Conservation (phyloP, 2,888 invertebrate genomes). For the Fragum sueziense region DNA sequence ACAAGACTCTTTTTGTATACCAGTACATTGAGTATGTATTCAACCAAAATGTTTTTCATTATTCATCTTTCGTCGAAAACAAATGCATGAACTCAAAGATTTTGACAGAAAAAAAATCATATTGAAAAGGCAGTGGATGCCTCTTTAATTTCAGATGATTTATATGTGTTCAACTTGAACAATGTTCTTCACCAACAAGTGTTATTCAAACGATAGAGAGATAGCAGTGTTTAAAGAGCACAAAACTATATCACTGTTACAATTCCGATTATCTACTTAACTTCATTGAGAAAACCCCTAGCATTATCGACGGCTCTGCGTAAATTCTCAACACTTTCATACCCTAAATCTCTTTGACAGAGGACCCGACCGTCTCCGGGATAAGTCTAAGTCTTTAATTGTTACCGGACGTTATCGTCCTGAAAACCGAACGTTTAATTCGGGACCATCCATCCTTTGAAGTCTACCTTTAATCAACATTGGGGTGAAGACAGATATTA, state of each 20-base stretch:
- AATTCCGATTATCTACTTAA: conserved; percentile 21
- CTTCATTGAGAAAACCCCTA: background rate
- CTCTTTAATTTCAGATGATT: background rate
- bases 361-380: conserved; percentile 12
- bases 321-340: background rate
- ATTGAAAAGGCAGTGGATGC: background rate
- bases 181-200: background rate
- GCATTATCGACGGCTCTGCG: background rate
- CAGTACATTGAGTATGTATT: too few relatives aligned
- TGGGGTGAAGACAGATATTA: conserved; percentile 47
- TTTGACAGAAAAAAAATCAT: too few relatives aligned
- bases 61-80: too few relatives aligned
- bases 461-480: conserved; percentile 45
- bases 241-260: conserved; percentile 9
- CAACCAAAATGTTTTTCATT: too few relatives aligned
- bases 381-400: conserved; percentile 21
- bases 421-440: conserved; percentile 54
- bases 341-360: conserved; percentile 11
- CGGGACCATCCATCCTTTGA: conserved; percentile 55
- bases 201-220: background rate
- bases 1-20: too few relatives aligned
- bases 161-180: background rate
- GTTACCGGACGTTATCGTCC: conserved; percentile 18
- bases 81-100: too few relatives aligned
- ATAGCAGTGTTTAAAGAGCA: background rate